Evolutionary conservation across 2,888 invertebrate genomes (phyloP).

Genomic region (Frankliniella intonsa): DNA sequence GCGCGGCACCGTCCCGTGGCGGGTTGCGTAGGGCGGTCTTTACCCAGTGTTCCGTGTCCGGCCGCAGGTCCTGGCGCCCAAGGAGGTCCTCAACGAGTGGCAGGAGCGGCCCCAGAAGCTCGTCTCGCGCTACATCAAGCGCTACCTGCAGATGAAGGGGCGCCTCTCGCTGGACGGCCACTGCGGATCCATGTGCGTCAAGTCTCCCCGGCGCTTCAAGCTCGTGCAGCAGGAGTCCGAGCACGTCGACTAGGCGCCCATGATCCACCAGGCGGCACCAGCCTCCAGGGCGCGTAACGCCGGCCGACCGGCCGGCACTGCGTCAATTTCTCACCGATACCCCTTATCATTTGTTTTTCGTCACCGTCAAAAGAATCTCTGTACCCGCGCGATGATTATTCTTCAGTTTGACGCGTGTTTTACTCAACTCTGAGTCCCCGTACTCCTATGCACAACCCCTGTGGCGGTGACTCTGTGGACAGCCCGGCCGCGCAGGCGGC

Average conservation of each 20-base stretch:
- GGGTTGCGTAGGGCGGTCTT: slow-evolving; percentile 30
- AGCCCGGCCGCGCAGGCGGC: too few relatives aligned
- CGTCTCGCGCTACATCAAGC: slow-evolving; percentile 76
- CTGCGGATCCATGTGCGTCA: slow-evolving; percentile 68
- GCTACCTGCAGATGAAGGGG: slow-evolving; percentile 73
- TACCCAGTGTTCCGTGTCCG: slow-evolving; percentile 27
- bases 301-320: neutral
- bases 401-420: too few relatives aligned
- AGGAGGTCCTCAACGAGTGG: slow-evolving; percentile 86
- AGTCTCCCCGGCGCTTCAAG: slow-evolving; percentile 82
- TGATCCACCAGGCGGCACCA: neutral
- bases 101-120: slow-evolving; percentile 83
- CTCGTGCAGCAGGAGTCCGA: slow-evolving; percentile 87
- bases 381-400: too few relatives aligned
- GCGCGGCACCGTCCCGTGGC: too few relatives aligned
- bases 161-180: slow-evolving; percentile 64
- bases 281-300: neutral
- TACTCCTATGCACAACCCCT: too few relatives aligned
- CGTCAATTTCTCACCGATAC: too few relatives aligned
- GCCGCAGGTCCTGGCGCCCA: slow-evolving; percentile 72
- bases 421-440: too few relatives aligned
- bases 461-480: too few relatives aligned
- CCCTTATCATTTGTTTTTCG: too few relatives aligned
- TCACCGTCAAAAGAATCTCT: too few relatives aligned
- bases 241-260: slow-evolving; percentile 68